Conservation (phyloP, 1,140 invertebrate species). For the Saccostrea cuccullata region DNA sequence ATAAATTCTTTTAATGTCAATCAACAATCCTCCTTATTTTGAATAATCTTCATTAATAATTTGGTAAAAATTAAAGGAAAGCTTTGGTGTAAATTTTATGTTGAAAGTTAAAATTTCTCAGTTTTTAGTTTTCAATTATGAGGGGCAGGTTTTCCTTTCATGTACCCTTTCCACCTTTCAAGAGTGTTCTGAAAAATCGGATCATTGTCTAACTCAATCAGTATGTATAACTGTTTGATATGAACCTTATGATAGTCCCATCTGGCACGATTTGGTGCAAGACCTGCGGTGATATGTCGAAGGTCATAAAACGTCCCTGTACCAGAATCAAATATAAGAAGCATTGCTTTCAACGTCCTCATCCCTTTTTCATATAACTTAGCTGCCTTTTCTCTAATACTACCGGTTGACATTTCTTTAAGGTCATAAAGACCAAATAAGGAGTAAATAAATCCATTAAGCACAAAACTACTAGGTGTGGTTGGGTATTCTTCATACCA, state of each 20-base stretch:
- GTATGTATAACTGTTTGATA: conserved; percentile 94
- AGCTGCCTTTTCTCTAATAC: conserved; percentile 63
- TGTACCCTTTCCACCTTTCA: conserved; percentile 96
- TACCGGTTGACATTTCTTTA: conserved; percentile 80
- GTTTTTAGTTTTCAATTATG: conserved; percentile 70
- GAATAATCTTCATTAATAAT: too few species aligned
- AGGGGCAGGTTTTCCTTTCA: conserved; percentile 85
- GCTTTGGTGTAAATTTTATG: too few species aligned
- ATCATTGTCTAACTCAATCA: conserved; percentile 90
- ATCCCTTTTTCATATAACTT: conserved; percentile 91
- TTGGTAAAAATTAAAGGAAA: too few species aligned
- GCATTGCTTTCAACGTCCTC: conserved; percentile 91
- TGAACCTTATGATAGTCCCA: conserved; percentile 99
- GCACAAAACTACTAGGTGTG: conserved; percentile 93
- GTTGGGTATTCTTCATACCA: conserved; percentile 99
- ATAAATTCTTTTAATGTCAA: too few species aligned
- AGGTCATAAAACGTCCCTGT: conserved; percentile 98
- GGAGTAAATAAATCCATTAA: conserved; percentile 99
- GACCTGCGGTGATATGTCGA: conserved; percentile 90
- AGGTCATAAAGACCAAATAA: conserved; percentile 97
- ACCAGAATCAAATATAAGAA: conserved; percentile 96
- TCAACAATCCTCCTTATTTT: too few species aligned
- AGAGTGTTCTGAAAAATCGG: conserved; percentile 90
- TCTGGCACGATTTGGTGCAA: conserved; percentile 90
- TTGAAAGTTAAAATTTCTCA: too few species aligned